Conservation (phyloP, 2,113 vertebrate genomes). For the Prochilodus magdalenae region DNA sequence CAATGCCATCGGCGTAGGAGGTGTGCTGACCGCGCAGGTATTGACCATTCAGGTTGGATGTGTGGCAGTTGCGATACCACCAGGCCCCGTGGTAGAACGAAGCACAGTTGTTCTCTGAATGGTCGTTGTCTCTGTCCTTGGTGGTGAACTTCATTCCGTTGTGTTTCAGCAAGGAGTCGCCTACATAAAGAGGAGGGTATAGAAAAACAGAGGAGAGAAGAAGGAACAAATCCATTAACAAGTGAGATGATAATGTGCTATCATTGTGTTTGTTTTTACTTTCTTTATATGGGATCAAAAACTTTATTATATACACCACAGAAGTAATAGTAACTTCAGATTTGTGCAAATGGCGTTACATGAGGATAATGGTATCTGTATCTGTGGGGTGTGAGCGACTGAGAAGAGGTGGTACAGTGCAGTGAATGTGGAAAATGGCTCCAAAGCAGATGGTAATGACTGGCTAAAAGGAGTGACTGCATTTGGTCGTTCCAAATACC, state of each 20-base stretch:
- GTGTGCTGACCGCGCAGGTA: slow-evolving; percentile 93
- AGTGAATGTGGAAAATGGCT: too few species aligned
- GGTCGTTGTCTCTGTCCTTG: slow-evolving; percentile 95
- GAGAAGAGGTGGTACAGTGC: too few species aligned
- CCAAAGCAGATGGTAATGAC: too few species aligned
- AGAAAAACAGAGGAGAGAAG: background rate
- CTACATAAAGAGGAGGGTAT: slow-evolving; percentile 69
- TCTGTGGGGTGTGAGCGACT: too few species aligned
- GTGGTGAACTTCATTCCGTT: slow-evolving; percentile 98
- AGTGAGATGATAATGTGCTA: background rate
- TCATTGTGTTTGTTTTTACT: background rate
- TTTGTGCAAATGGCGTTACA: too few species aligned
- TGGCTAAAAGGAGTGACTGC: too few species aligned
- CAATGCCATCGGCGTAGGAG: slow-evolving; percentile 94
- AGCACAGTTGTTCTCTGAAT: slow-evolving; percentile 97
- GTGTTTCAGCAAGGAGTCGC: slow-evolving; percentile 94
- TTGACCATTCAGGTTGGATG: slow-evolving; percentile 97
- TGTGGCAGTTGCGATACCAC: slow-evolving; percentile 99
- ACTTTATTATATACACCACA: too few species aligned
- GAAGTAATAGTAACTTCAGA: too few species aligned
- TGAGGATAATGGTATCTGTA: too few species aligned
- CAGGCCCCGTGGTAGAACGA: slow-evolving; percentile 96
- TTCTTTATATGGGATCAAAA: too few species aligned
- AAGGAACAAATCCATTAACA: background rate
- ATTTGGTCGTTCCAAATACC: too few species aligned